phyloP scores from a whole-genome alignment of 30 jellyfish, hydroid and myxozoan genomes.

The Haliclystus octoradiatus region DNA sequence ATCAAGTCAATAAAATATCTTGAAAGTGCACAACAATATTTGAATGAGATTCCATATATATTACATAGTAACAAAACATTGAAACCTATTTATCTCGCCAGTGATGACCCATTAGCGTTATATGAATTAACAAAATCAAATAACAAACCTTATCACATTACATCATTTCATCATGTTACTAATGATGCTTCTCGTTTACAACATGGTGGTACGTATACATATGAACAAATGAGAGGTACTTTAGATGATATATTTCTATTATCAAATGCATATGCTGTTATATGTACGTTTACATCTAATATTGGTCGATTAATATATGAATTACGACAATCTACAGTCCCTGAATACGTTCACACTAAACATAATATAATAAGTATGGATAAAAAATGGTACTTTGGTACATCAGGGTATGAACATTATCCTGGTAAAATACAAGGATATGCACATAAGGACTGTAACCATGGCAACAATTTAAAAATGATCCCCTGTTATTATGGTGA shows the following conservation, averaged over 20 bases:
- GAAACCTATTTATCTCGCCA: neutral
- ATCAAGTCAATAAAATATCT: neutral
- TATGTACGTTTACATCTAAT: neutral
- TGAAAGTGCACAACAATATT: neutral
- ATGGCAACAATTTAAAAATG: neutral
- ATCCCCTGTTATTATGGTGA: neutral
- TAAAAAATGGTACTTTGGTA: neutral
- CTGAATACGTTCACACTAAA: neutral
- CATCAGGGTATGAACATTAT: neutral
- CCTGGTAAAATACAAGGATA: neutral
- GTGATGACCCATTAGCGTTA: neutral
- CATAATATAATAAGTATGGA: neutral
- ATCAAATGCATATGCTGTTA: neutral
- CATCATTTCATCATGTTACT: neutral
- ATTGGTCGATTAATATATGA: neutral
- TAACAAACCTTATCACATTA: neutral
- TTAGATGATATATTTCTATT: neutral
- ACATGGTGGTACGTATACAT: neutral
- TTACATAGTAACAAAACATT: neutral
- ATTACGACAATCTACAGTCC: neutral
- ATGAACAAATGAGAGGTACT: neutral
- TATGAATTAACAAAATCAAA: neutral
- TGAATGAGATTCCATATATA: neutral
- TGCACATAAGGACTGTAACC: neutral
- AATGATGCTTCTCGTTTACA: neutral